Conservation (phyloP, 2,888 invertebrate species). For the Caenorhabditis sp. region DNA sequence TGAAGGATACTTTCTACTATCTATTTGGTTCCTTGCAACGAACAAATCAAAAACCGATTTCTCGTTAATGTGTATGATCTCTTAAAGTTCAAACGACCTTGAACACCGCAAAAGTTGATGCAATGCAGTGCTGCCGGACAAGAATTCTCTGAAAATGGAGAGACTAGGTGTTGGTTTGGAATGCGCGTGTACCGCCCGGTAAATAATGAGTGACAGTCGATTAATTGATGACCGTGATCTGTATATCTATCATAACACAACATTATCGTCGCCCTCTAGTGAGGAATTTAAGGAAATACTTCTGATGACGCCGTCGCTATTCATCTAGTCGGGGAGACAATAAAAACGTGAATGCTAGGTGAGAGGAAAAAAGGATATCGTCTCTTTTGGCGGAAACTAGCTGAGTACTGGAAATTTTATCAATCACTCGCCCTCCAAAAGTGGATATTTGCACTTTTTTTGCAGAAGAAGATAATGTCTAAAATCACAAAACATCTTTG, state of each 20-base stretch:
- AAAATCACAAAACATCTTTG: background rate
- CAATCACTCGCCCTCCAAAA: background rate
- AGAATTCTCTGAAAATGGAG: constrained; percentile 52
- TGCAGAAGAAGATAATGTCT: background rate
- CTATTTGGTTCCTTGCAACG: constrained; percentile 17
- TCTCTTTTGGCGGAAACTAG: background rate
- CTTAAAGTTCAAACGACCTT: constrained; percentile 59
- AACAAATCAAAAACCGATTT: constrained; percentile 28
- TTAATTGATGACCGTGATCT: constrained; percentile 49
- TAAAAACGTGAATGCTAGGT: constrained; percentile 47
- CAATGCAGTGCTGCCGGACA: constrained; percentile 7
- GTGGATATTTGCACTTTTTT: constrained; percentile 4
- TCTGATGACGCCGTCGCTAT: constrained; percentile 32
- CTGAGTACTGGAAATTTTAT: constrained; percentile 1
- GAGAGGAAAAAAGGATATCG: constrained; percentile 26
- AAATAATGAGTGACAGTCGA: constrained; percentile 28
- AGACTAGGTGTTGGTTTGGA: constrained; percentile 44
- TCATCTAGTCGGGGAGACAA: constrained; percentile 7
- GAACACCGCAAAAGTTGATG: constrained; percentile 29
- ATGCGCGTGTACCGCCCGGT: constrained; percentile 29
- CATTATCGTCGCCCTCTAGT: constrained; percentile 19
- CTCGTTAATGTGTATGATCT: constrained; percentile 53
- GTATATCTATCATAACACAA: constrained; percentile 55
- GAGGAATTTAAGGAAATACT: constrained; percentile 29
- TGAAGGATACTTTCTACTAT: constrained; percentile 1